phyloP scores from a whole-genome alignment of 2,888 invertebrate species.

The Helleia helle region DNA sequence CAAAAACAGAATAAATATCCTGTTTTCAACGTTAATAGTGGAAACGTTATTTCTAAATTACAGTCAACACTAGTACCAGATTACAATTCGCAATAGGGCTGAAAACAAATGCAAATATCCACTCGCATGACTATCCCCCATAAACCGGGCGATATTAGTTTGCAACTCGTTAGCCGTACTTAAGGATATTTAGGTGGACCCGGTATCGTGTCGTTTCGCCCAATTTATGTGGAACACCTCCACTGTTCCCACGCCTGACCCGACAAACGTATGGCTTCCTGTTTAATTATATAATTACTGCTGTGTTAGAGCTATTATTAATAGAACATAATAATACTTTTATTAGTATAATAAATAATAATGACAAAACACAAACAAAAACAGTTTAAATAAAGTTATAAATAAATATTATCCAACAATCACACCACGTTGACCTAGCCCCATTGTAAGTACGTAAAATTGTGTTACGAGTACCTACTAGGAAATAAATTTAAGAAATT shows the following conservation, averaged over 20 bases:
- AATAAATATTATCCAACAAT: too few relatives aligned
- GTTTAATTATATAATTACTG: constrained; percentile 18
- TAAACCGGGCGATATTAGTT: constrained; percentile 34
- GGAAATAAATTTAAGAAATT: too few relatives aligned
- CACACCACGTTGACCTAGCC: too few relatives aligned
- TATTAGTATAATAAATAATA: too few relatives aligned
- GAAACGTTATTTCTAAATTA: too few relatives aligned
- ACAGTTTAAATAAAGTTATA: too few relatives aligned
- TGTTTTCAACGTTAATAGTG: too few relatives aligned
- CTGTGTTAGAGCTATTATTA: neutral
- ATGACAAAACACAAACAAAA: too few relatives aligned
- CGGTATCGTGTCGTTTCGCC: constrained; percentile 27
- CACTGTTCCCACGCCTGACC: constrained; percentile 23
- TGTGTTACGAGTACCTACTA: too few relatives aligned
- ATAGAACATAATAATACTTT: neutral
- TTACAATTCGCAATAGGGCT: constrained; percentile 18
- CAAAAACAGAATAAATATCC: too few relatives aligned
- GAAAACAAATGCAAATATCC: constrained; percentile 32
- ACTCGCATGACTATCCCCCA: constrained; percentile 36
- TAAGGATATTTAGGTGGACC: constrained; percentile 35
- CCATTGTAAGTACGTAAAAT: too few relatives aligned
- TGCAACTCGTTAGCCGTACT: constrained; percentile 36
- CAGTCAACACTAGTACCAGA: too few relatives aligned
- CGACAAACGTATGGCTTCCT: constrained; percentile 18
- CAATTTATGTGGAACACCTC: constrained; percentile 30